A percentile compares a stretch with the other conserved stretches of the same genome.
Evolutionary conservation across 2,888 invertebrate species (phyloP).

Genomic region (Pammene fasciana): DNA sequence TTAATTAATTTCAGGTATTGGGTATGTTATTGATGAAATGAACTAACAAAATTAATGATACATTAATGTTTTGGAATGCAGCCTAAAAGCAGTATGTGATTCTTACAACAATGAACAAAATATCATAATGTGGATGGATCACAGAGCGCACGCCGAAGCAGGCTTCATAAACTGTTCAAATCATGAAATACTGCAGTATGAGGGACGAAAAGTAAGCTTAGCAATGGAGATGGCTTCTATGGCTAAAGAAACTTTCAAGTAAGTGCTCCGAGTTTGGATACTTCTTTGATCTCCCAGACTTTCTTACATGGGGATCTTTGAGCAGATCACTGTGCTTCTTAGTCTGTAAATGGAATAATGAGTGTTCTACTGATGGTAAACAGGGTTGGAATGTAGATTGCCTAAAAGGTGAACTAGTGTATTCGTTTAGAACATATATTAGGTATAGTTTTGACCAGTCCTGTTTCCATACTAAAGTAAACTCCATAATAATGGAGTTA

Average conservation of each 20-base stretch:
- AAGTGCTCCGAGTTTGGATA: constrained; percentile 88
- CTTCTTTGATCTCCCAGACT: constrained; percentile 97
- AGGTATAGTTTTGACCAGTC: no score
- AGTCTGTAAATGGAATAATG: constrained; percentile 97
- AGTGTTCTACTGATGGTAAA: constrained; percentile 83
- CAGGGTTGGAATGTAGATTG: constrained; percentile 89
- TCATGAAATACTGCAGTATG: constrained; percentile 91
- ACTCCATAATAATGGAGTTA: no score
- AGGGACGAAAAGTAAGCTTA: constrained; percentile 96
- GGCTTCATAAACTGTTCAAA: constrained; percentile 89
- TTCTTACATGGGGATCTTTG: constrained; percentile 92
- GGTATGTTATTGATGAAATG: no score
- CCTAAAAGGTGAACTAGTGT: no score
- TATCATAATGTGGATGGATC: constrained; percentile 96
- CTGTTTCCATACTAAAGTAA: no score
- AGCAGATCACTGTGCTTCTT: constrained; percentile 94
- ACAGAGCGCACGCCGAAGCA: constrained; percentile 92
- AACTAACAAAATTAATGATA: no score
- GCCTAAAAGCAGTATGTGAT: constrained; percentile 87
- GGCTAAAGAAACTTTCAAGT: constrained; percentile 90
- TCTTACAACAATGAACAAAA: constrained; percentile 88
- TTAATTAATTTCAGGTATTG: no score
- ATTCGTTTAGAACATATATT: no score
- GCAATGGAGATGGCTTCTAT: constrained; percentile 98
- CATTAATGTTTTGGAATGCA: no score